A percentile compares a stretch with the other conserved stretches of the same genome.
These are phyloP conservation scores for Polydrusus tereticollis DNA, from an alignment of 2,888 invertebrate species.

Conservation along the genomic window DNA sequence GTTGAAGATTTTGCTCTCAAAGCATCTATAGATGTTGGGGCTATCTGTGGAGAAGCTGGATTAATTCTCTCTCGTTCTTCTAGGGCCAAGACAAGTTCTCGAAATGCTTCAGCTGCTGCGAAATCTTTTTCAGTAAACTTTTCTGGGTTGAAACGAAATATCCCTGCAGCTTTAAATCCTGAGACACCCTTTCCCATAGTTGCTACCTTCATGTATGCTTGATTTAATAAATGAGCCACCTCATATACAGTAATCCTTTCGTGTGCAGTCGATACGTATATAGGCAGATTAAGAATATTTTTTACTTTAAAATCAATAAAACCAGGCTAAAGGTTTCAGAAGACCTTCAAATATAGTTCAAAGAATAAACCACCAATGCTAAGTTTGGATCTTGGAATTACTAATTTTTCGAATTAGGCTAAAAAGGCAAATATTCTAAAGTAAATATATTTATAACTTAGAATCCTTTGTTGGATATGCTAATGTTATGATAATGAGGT, in stretches of 20 bases:
- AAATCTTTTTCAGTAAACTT: not conserved
- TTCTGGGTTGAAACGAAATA: slow-evolving; percentile 36
- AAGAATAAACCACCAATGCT: too few relatives aligned
- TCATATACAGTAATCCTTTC: slow-evolving; percentile 47
- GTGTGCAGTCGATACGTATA: slow-evolving; percentile 38
- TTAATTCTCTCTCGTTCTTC: slow-evolving; percentile 25
- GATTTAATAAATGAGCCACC: slow-evolving; percentile 46
- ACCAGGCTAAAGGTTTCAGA: too few relatives aligned
- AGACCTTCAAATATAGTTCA: too few relatives aligned
- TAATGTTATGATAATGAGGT: too few relatives aligned
- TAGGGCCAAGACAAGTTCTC: slow-evolving; percentile 16
- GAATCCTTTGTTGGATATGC: too few relatives aligned
- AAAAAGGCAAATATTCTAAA: too few relatives aligned
- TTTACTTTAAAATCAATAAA: too few relatives aligned
- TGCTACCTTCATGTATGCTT: slow-evolving; percentile 38
- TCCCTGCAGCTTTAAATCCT: slow-evolving; percentile 45
- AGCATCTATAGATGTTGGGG: not conserved
- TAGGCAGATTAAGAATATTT: too few relatives aligned
- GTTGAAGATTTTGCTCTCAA: not conserved
- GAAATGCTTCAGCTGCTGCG: slow-evolving; percentile 39
- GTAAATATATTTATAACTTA: too few relatives aligned
- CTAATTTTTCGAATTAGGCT: too few relatives aligned
- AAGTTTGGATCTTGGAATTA: too few relatives aligned
- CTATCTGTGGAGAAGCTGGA: slow-evolving; percentile 11
- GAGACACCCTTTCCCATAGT: slow-evolving; percentile 45